Evolutionary conservation across 2,888 invertebrate species (phyloP).

Genomic region (Cosmia trapezina): DNA sequence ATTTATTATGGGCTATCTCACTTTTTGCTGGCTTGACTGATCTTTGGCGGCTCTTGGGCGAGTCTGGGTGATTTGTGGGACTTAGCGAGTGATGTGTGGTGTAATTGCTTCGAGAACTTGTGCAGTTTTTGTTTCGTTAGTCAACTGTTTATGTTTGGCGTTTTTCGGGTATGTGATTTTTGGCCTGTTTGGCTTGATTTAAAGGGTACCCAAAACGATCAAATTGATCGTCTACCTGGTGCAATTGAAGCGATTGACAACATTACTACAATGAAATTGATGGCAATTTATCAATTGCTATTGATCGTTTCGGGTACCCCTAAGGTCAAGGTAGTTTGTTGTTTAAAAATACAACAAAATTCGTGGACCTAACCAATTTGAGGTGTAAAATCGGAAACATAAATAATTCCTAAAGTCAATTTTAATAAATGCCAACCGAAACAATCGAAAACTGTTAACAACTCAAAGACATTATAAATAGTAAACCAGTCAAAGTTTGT

Average conservation of each 20-base stretch:
- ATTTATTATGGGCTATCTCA: constrained; percentile 76
- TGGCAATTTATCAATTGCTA: no score
- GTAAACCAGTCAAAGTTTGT: constrained; percentile 44
- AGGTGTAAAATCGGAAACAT: background rate
- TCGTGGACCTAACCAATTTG: background rate
- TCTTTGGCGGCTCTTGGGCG: constrained; percentile 56
- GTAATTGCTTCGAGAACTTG: constrained; percentile 50
- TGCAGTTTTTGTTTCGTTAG: constrained; percentile 42
- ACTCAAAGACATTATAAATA: constrained; percentile 38
- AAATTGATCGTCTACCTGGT: no score
- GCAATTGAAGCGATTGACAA: no score
- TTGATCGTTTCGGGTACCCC: no score
- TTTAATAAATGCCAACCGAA: constrained; percentile 15
- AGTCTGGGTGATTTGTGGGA: constrained; percentile 61
- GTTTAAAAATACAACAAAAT: background rate
- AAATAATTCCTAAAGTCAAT: constrained; percentile 11
- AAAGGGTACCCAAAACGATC: background rate
- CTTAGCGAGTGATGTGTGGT: constrained; percentile 53
- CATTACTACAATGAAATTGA: no score
- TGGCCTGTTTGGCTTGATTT: background rate
- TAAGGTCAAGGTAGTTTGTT: background rate
- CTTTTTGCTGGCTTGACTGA: constrained; percentile 65
- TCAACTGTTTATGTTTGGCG: constrained; percentile 18
- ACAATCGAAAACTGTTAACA: constrained; percentile 30
- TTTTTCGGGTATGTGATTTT: background rate